phyloP scores from a whole-genome alignment of 2,113 vertebrate species.

The Thermophis baileyi region DNA sequence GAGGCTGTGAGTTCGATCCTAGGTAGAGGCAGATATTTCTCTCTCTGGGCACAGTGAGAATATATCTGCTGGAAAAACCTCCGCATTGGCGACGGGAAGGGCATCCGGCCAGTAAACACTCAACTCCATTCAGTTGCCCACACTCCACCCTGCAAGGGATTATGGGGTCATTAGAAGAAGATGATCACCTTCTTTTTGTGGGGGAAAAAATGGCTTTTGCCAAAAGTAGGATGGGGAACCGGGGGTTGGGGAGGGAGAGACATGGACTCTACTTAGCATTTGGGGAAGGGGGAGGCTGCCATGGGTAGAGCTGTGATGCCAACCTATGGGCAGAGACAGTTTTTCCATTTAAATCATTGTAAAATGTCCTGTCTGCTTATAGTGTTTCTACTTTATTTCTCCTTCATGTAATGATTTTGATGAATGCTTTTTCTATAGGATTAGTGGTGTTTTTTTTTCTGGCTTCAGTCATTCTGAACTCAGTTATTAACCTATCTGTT shows the following conservation, averaged over 20 bases:
- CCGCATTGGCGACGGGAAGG: too few species aligned
- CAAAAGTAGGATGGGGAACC: neutral
- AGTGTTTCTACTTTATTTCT: constrained; percentile 17
- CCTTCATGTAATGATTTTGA: constrained; percentile 31
- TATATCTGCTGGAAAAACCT: too few species aligned
- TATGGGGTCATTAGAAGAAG: too few species aligned
- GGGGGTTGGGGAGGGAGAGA: neutral
- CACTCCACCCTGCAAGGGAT: too few species aligned
- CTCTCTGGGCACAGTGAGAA: too few species aligned
- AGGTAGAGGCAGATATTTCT: too few species aligned
- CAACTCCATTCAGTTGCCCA: too few species aligned
- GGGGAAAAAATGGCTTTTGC: neutral
- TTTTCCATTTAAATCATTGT: neutral
- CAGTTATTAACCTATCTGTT: constrained; percentile 34
- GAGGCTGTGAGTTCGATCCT: too few species aligned
- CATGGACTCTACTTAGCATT: neutral
- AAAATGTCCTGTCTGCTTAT: neutral
- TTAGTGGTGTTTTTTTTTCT: constrained; percentile 16
- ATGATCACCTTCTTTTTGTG: neutral
- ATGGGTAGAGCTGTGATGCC: neutral
- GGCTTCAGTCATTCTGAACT: constrained; percentile 12
- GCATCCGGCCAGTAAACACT: too few species aligned
- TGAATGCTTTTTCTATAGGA: constrained; percentile 29
- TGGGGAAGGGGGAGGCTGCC: neutral
- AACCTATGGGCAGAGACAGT: neutral